Conservation (phyloP, 2,797 vertebrate species). For the Antrozous pallidus region DNA sequence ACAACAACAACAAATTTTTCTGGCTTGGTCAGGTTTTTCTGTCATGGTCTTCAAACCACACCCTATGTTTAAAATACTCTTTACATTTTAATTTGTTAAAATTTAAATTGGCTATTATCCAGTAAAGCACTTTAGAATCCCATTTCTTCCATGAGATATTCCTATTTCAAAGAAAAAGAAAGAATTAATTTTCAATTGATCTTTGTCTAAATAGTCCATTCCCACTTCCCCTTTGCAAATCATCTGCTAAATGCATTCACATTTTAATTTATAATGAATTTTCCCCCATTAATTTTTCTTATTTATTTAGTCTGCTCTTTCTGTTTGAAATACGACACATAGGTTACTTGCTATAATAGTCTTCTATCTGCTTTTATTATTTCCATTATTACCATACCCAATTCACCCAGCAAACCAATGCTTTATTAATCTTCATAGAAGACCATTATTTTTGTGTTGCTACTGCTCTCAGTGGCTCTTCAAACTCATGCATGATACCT, state of each 20-base stretch:
- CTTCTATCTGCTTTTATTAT: not conserved
- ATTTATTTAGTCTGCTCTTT: not conserved
- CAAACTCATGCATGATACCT: not conserved
- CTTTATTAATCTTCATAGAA: not conserved
- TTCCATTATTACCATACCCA: not conserved
- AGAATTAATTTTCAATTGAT: slow-evolving; percentile 55
- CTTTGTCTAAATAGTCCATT: slow-evolving; percentile 36
- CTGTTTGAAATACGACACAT: not conserved
- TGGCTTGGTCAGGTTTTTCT: not conserved
- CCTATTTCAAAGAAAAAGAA: slow-evolving; percentile 48
- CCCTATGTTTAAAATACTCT: not conserved
- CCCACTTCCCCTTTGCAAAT: slow-evolving; percentile 37
- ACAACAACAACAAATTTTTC: not conserved
- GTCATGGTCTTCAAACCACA: not conserved
- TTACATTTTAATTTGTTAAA: slow-evolving; percentile 61
- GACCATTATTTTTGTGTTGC: not conserved
- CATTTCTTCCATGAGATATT: slow-evolving; percentile 40
- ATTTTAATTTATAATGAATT: slow-evolving; percentile 50
- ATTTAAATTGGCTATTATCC: slow-evolving; percentile 60
- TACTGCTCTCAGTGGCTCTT: not conserved
- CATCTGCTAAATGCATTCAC: slow-evolving; percentile 10
- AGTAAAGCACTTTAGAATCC: slow-evolving; percentile 64
- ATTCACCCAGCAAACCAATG: not conserved
- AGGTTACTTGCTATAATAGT: not conserved
- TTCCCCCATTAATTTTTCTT: not conserved